These are phyloP conservation scores for Irena cyanogastra DNA, from an alignment of 2,113 vertebrate species.

Conservation along the genomic window DNA sequence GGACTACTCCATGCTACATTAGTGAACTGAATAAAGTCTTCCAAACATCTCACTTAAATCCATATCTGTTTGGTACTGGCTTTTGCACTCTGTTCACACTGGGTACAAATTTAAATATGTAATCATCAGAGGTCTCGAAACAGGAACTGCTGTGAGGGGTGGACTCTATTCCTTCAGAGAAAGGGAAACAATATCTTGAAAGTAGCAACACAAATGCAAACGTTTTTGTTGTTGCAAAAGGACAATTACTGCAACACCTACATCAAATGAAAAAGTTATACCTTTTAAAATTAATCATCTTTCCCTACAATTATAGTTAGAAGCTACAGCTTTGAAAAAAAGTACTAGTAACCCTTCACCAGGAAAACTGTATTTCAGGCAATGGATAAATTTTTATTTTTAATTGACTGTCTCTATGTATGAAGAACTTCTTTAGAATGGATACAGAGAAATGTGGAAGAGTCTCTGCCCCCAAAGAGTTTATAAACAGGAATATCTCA, in stretches of 20 bases:
- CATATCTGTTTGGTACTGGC: background rate
- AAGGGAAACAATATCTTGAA: background rate
- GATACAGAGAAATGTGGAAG: background rate
- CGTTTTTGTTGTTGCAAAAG: background rate
- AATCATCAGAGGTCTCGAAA: background rate
- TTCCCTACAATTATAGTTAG: background rate
- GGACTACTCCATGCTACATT: background rate
- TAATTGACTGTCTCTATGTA: background rate
- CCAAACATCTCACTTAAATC: background rate
- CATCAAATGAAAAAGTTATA: background rate
- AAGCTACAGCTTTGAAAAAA: background rate
- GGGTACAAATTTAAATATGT: background rate
- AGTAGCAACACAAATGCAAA: background rate
- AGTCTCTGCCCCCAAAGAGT: background rate
- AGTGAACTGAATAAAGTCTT: background rate
- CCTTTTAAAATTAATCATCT: background rate
- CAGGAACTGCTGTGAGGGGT: background rate
- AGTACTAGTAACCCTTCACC: background rate
- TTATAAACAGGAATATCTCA: background rate
- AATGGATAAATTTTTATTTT: background rate
- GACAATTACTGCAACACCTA: background rate
- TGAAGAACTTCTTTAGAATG: background rate
- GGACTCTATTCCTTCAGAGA: background rate
- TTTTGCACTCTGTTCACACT: background rate
- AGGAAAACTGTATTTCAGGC: background rate